Conservation (phyloP, 2,113 vertebrate genomes). For the Alaudala cheleensis region DNA sequence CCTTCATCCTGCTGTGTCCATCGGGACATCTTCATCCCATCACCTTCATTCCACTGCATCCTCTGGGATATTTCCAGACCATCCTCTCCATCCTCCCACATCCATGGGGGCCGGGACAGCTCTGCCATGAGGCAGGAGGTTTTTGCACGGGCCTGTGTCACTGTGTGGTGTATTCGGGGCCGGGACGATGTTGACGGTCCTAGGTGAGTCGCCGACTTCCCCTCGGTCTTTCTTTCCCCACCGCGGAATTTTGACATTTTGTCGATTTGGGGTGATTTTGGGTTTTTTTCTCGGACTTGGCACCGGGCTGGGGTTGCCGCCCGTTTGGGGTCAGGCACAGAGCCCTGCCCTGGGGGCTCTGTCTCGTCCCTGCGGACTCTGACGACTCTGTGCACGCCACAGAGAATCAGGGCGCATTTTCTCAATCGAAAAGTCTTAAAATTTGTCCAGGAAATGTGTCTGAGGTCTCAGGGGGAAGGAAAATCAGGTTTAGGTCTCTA, state of each 20-base stretch:
- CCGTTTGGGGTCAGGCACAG: fast-evolving
- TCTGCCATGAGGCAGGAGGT: not conserved
- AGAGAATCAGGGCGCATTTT: not conserved
- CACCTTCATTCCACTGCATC: not conserved
- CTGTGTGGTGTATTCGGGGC: not conserved
- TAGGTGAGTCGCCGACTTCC: constrained; percentile 42
- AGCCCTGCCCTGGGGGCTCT: fast-evolving
- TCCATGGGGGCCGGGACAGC: not conserved
- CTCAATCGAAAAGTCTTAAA: not conserved
- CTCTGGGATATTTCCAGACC: not conserved
- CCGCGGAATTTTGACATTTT: not conserved
- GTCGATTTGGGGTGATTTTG: not conserved
- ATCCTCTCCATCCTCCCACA: not conserved
- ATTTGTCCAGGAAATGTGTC: not conserved
- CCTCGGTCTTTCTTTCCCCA: not conserved
- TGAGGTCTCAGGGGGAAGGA: not conserved
- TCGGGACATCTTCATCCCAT: fast-evolving
- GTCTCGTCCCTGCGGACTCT: not conserved
- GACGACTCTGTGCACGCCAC: fast-evolving
- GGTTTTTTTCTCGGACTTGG: not conserved
- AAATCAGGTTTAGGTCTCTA: not conserved
- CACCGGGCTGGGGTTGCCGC: not conserved
- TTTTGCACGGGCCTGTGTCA: constrained; percentile 37
- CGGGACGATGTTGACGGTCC: not conserved
- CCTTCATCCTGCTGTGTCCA: not conserved